Evolutionary conservation across 2,797 vertebrate genomes (phyloP).

Genomic region (Acanthurus lineatus): DNA sequence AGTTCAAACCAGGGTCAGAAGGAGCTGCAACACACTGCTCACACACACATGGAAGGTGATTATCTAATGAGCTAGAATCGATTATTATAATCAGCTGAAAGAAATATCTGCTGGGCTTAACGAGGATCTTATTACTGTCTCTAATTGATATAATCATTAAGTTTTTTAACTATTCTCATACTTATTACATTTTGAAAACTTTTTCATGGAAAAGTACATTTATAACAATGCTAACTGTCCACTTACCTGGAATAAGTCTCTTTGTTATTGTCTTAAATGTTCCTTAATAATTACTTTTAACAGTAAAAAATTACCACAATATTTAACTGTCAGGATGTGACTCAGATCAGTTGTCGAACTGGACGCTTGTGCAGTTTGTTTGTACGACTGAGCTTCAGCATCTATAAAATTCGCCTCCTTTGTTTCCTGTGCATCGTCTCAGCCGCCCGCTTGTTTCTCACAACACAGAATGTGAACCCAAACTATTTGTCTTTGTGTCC

Average conservation of each 20-base stretch:
- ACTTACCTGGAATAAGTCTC: neutral
- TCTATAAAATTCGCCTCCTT: constrained; percentile 32
- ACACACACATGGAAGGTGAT: neutral
- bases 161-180: neutral
- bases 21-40: neutral
- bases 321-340: neutral
- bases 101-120: neutral
- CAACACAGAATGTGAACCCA: constrained; percentile 16
- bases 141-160: too few species aligned
- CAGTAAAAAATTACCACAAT: neutral
- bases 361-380: neutral
- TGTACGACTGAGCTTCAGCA: constrained; percentile 5
- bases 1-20: constrained; percentile 52
- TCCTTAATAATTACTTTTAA: neutral
- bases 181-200: neutral
- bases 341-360: constrained; percentile 7
- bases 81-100: neutral
- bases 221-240: neutral
- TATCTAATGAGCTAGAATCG: neutral
- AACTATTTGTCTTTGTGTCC: constrained; percentile 51
- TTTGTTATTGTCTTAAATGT: too few species aligned
- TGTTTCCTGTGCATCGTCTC: constrained; percentile 21
- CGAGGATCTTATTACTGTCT: too few species aligned
- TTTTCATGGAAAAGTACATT: neutral
- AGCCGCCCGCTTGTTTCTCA: constrained; percentile 3